A percentile compares a stretch with the other conserved stretches of the same genome.
phyloP scores from a whole-genome alignment of 2,113 vertebrate genomes.

The Eretmochelys imbricata region DNA sequence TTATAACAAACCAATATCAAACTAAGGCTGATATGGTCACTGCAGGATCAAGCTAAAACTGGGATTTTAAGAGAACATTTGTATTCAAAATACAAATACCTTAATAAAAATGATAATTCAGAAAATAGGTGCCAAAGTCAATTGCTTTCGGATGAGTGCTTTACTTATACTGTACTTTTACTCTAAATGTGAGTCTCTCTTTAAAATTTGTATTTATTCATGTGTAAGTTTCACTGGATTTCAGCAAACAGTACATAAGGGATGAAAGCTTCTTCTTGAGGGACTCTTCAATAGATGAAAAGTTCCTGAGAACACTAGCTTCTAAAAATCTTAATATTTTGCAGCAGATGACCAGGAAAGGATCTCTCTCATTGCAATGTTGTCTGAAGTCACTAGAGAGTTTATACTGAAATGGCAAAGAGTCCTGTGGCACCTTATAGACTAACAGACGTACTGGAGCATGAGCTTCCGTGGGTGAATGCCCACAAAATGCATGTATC shows the following conservation, averaged over 20 bases:
- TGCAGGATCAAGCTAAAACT: neutral
- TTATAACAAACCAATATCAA: neutral
- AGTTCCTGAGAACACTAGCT: neutral
- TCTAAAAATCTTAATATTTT: neutral
- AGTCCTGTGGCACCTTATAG: too few species aligned
- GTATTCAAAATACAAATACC: neutral
- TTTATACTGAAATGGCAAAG: neutral
- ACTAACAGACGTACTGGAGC: too few species aligned
- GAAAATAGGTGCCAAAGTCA: fast-evolving
- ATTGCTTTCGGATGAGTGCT: fast-evolving
- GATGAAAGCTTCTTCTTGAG: neutral
- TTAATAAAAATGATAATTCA: neutral
- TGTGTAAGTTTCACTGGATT: neutral
- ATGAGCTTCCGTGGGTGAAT: too few species aligned
- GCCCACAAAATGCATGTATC: too few species aligned
- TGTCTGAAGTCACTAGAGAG: neutral
- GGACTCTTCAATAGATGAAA: neutral
- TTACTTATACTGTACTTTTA: fast-evolving
- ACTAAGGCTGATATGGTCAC: fast-evolving
- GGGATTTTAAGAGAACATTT: neutral
- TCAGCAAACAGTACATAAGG: neutral
- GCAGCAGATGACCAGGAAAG: neutral
- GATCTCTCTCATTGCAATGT: neutral
- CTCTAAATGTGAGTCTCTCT: fast-evolving
- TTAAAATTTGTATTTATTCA: neutral